phyloP scores from a whole-genome alignment of 2,113 vertebrate species.

The Chunga burmeisteri region DNA sequence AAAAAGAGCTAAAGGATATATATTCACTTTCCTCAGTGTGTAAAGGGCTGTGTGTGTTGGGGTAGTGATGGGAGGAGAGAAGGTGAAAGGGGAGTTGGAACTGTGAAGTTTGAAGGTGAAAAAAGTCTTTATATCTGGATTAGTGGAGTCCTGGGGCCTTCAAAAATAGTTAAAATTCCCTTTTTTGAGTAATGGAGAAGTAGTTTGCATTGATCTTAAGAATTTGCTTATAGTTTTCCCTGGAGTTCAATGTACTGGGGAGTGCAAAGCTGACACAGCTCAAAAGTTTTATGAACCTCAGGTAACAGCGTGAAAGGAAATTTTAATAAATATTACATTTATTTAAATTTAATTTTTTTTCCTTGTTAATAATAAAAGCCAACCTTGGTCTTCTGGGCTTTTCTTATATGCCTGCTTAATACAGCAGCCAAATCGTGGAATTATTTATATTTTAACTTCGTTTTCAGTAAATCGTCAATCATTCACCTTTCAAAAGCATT shows the following conservation, averaged over 20 bases:
- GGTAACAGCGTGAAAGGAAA: constrained; percentile 68
- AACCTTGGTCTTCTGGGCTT: constrained; percentile 56
- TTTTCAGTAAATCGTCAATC: constrained; percentile 52
- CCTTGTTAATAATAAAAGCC: constrained; percentile 74
- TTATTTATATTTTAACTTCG: constrained; percentile 61
- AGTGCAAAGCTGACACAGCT: constrained; percentile 64
- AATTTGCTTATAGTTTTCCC: constrained; percentile 64
- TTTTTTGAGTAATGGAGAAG: constrained; percentile 67
- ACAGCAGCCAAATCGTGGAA: constrained; percentile 40
- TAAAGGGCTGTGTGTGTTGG: neutral
- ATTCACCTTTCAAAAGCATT: constrained; percentile 60
- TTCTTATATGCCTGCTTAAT: constrained; percentile 48
- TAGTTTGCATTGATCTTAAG: constrained; percentile 66
- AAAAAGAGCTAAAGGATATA: neutral
- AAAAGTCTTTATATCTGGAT: constrained; percentile 43
- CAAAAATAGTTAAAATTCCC: constrained; percentile 59
- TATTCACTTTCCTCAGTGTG: neutral
- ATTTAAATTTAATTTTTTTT: constrained; percentile 72
- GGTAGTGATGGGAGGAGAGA: neutral
- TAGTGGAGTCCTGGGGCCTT: constrained; percentile 53
- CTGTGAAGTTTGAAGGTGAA: constrained; percentile 51
- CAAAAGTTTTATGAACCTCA: constrained; percentile 71
- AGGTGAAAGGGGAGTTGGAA: constrained; percentile 17
- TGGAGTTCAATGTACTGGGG: constrained; percentile 59
- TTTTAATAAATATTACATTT: constrained; percentile 74